These are phyloP conservation scores for Ornithoptera alexandrae DNA, from an alignment of 2,888 invertebrate species.

Conservation along the genomic window DNA sequence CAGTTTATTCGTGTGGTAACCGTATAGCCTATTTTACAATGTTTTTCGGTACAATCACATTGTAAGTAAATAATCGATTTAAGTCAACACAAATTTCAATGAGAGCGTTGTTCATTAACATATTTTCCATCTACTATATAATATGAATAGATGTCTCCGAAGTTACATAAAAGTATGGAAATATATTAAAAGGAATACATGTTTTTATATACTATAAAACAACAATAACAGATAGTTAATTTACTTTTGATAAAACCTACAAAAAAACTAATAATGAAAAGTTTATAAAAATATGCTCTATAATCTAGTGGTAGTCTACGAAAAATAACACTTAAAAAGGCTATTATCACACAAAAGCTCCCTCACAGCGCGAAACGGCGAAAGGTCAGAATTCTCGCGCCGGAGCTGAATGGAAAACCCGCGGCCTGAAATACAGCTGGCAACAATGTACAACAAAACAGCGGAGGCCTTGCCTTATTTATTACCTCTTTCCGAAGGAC, in stretches of 20 bases:
- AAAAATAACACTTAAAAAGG: conserved; percentile 20
- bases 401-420: conserved; percentile 28
- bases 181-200: too few relatives aligned
- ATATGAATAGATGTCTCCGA: too few relatives aligned
- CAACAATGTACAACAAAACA: conserved; percentile 40
- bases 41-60: not conserved
- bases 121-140: too few relatives aligned
- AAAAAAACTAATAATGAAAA: not conserved
- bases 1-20: not conserved
- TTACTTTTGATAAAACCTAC: too few relatives aligned
- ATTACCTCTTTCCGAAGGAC: conserved; percentile 40
- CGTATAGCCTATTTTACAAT: too few relatives aligned
- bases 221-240: too few relatives aligned
- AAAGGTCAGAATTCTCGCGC: conserved; percentile 26
- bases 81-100: too few relatives aligned
- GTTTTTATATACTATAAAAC: too few relatives aligned
- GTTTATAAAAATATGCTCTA: conserved; percentile 14
- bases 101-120: too few relatives aligned
- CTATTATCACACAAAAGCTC: conserved; percentile 29
- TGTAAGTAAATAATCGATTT: not conserved
- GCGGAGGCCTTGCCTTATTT: conserved; percentile 47
- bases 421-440: conserved; percentile 19
- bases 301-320: conserved; percentile 12
- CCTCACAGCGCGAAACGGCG: conserved; percentile 19
- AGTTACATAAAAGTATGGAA: too few relatives aligned